Evolutionary conservation across 1,140 invertebrate species (phyloP), one percentile per base, ranked within the genome.

Genomic region (Adoxophyes honmai): DNA sequence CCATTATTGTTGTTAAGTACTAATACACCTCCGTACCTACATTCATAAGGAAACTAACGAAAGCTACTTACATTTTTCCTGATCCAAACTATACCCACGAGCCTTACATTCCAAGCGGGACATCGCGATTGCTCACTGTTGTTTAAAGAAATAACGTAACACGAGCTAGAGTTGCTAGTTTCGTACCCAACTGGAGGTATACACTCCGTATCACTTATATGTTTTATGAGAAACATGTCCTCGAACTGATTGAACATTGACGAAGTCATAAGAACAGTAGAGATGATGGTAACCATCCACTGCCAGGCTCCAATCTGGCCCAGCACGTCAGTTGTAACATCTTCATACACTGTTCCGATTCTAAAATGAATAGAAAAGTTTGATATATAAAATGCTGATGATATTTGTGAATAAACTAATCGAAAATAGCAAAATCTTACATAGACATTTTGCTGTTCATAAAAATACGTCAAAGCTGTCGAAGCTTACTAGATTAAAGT

Each of bases 221-320:
- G 70, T 34, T 66, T 55, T 6, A 87, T 38, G 4, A 85, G 69
- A 16, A 78, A 76, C 52, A 77, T 73, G 44, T 86, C 74, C 60
- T 80, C 79, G 35, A 77, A 83, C 42, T 74, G 69, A 60, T 79
- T 75, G 18, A 81, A 75, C n/a, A 81, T 62, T 13, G 69, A 62
- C 4, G 76, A 60, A 15, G 72, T 37, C 62, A 74, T 69, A 7
- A 80, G 62, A 1, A 64, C 57, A 4, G 73, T 71, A 16, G 74
- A 70, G 2, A 78, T 38, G 21, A 82, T 60, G 11, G 77, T 80
- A 10, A 85, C 75, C 11, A 83, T 59, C 78, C 79, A 85, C 61
- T 88, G 82, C 82, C 81, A 88, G 8, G 61, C 48, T 1, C 85
- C 82, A 33, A 85, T 83, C 2, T 70, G 66, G n/a, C 82, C 85